phyloP scores from a whole-genome alignment of 2,888 invertebrate species.

The Mimachlamys varia region DNA sequence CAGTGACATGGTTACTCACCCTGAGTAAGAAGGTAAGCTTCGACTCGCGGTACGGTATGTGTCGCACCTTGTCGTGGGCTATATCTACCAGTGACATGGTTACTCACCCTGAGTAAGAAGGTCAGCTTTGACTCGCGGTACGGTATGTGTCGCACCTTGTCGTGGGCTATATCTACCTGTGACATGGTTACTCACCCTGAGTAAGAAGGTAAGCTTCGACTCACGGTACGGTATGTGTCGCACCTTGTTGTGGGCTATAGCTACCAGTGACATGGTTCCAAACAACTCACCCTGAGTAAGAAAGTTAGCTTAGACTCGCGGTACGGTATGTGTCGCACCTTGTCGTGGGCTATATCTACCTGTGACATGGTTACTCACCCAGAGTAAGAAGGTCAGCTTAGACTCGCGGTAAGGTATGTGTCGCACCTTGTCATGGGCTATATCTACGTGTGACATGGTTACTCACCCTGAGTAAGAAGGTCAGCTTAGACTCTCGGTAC shows the following conservation, averaged over 20 bases:
- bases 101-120: no score
- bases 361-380: constrained; percentile 80
- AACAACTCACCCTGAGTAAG: constrained; percentile 78
- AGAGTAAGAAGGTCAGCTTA: constrained; percentile 80
- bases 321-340: constrained; percentile 80
- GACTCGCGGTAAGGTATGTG: constrained; percentile 82
- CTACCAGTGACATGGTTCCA: no score
- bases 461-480: constrained; percentile 80
- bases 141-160: no score
- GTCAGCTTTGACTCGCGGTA: no score
- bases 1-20: no score
- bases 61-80: constrained; percentile 73
- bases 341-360: constrained; percentile 72
- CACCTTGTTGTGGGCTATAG: no score
- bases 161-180: no score
- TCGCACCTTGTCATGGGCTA: no score
- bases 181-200: no score
- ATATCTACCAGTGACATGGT: constrained; percentile 79
- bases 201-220: no score
- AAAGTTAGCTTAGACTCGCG: constrained; percentile 82
- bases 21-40: constrained; percentile 81
- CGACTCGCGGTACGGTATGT: constrained; percentile 81
- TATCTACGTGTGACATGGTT: no score
- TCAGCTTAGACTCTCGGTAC: constrained; percentile 81
- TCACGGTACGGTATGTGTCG: no score